Conservation (phyloP, 1,140 invertebrate genomes). For the Drosophila ercepeae region DNA sequence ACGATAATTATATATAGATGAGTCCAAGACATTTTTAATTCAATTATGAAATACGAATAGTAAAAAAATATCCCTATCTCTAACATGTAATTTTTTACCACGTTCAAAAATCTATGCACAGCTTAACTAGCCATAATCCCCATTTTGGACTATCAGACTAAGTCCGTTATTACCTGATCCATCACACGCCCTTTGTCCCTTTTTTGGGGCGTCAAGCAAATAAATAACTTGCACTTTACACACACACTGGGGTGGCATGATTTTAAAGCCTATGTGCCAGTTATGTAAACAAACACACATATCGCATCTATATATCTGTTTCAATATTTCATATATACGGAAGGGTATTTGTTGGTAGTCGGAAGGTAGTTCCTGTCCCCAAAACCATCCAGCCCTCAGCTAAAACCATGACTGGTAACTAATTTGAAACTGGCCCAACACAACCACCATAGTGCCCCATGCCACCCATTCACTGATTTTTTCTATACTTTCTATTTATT, state of each 20-base stretch:
- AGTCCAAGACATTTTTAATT: too few relatives aligned
- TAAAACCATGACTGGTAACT: slow-evolving; percentile 58
- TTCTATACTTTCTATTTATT: slow-evolving; percentile 36
- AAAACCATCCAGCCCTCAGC: slow-evolving; percentile 16
- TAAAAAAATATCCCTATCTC: not conserved
- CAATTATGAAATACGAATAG: not conserved
- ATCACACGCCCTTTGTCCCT: slow-evolving; percentile 42
- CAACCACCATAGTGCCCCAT: not conserved
- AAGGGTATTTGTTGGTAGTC: slow-evolving; percentile 31
- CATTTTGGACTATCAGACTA: slow-evolving; percentile 36
- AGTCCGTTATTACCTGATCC: slow-evolving; percentile 44
- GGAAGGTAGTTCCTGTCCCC: not conserved
- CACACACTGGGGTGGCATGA: slow-evolving; percentile 25
- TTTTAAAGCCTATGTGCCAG: not conserved
- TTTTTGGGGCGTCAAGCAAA: slow-evolving; percentile 24
- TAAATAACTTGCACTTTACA: slow-evolving; percentile 29
- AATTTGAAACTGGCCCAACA: slow-evolving; percentile 58
- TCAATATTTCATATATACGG: slow-evolving; percentile 47
- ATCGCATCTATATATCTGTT: slow-evolving; percentile 51
- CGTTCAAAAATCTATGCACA: slow-evolving; percentile 14
- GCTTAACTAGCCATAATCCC: slow-evolving; percentile 34
- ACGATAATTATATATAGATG: too few relatives aligned
- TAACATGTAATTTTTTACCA: not conserved
- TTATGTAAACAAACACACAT: slow-evolving; percentile 23
- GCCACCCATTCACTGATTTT: slow-evolving; percentile 28